Conservation (phyloP, 2,888 invertebrate genomes). For the Lordiphosa andalusiaca region DNA sequence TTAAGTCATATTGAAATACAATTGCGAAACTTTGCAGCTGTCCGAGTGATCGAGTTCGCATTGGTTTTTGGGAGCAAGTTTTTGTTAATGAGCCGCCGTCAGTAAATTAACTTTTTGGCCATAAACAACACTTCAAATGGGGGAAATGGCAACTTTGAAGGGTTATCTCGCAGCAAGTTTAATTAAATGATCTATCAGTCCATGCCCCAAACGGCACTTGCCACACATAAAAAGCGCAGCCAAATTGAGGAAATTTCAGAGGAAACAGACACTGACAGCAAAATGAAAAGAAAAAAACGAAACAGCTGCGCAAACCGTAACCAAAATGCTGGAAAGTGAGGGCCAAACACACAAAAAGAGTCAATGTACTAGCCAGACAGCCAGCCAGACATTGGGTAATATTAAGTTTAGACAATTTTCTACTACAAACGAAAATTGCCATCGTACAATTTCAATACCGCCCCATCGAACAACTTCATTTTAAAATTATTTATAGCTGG, state of each 20-base stretch:
- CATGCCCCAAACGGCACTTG: conserved; percentile 17
- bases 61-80: background rate
- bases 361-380: conserved; percentile 40
- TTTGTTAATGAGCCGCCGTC: conserved; percentile 10
- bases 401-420: conserved; percentile 22
- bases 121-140: conserved; percentile 10
- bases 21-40: conserved; percentile 25
- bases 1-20: conserved; percentile 16
- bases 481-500: conserved; percentile 51
- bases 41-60: background rate
- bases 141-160: conserved; percentile 24
- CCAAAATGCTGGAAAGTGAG: conserved; percentile 20
- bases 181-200: conserved; percentile 28
- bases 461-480: conserved; percentile 26
- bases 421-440: no score
- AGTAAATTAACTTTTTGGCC: conserved; percentile 16
- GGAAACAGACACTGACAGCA: conserved; percentile 6
- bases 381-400: conserved; percentile 46
- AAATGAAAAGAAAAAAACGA: conserved; percentile 12
- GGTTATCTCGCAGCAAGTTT: conserved; percentile 22
- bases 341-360: conserved; percentile 30
- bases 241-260: conserved; percentile 3
- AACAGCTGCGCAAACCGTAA: conserved; percentile 51
- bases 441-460: no score
- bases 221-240: conserved; percentile 14